Evolutionary conservation across 2,888 invertebrate genomes (phyloP).

Genomic region (Yponomeuta evonymella): DNA sequence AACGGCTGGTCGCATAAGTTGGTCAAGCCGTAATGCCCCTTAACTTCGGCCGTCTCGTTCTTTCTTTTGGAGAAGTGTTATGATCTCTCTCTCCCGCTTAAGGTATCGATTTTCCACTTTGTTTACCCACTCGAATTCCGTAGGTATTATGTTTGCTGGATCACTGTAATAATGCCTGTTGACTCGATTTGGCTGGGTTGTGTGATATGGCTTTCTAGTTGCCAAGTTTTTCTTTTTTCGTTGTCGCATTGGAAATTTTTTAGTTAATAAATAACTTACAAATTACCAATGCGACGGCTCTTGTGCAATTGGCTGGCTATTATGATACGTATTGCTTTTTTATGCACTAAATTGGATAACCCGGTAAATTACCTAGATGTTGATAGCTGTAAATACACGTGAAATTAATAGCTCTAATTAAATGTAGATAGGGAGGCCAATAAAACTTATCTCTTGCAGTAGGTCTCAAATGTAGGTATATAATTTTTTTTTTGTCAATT

Average conservation of each 20-base stretch:
- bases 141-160: constrained; percentile 40
- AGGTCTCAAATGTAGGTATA: too few relatives aligned
- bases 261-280: not conserved
- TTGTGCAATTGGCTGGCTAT: not conserved
- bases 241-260: not conserved
- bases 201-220: constrained; percentile 29
- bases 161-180: constrained; percentile 46
- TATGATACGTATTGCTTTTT: not conserved
- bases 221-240: not conserved
- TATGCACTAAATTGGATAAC: not conserved
- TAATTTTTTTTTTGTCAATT: too few relatives aligned
- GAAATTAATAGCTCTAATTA: not conserved
- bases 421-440: too few relatives aligned
- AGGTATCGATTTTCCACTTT: constrained; percentile 58
- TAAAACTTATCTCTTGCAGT: too few relatives aligned
- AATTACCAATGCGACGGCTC: too few relatives aligned
- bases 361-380: not conserved
- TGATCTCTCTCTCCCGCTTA: constrained; percentile 38
- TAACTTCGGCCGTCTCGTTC: constrained; percentile 37
- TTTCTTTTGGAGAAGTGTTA: constrained; percentile 36
- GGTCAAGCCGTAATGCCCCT: constrained; percentile 11
- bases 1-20: not conserved
- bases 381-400: too few relatives aligned
- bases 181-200: constrained; percentile 39
- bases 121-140: constrained; percentile 62